These are phyloP conservation scores for Phorcus lineatus DNA, from an alignment of 2,888 invertebrate genomes.

Conservation along the genomic window DNA sequence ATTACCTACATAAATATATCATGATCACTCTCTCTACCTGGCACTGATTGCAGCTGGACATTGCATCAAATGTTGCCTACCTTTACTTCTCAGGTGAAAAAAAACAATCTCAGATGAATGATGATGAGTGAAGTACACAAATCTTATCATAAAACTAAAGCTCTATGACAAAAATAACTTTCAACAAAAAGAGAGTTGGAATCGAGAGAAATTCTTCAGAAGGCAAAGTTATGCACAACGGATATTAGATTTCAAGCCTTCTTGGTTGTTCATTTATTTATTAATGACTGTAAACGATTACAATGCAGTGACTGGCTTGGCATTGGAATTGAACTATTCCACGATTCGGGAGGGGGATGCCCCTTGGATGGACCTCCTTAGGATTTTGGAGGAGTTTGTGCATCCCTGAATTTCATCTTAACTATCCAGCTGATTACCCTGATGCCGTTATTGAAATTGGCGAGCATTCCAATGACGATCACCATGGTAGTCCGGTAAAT, in stretches of 20 bases:
- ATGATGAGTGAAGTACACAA: no score
- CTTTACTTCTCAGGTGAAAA: no score
- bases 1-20: slow-evolving; percentile 12
- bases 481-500: neutral
- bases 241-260: slow-evolving; percentile 17
- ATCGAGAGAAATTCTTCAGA: no score
- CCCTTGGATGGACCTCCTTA: neutral
- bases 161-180: no score
- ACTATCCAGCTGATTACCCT: neutral
- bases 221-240: neutral
- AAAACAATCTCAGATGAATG: no score
- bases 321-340: neutral
- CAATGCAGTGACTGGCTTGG: neutral
- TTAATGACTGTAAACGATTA: neutral
- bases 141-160: no score
- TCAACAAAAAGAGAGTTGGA: no score
- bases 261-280: neutral
- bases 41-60: neutral
- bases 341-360: neutral
- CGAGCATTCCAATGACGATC: neutral
- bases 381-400: neutral
- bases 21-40: neutral
- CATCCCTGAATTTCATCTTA: slow-evolving; percentile 7
- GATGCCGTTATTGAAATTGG: slow-evolving; percentile 7
- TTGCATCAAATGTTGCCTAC: no score